A percentile compares a stretch with the other conserved stretches of the same genome.
phyloP scores from a whole-genome alignment of 2,888 invertebrate genomes.

The Pristionchus entomophagus region DNA sequence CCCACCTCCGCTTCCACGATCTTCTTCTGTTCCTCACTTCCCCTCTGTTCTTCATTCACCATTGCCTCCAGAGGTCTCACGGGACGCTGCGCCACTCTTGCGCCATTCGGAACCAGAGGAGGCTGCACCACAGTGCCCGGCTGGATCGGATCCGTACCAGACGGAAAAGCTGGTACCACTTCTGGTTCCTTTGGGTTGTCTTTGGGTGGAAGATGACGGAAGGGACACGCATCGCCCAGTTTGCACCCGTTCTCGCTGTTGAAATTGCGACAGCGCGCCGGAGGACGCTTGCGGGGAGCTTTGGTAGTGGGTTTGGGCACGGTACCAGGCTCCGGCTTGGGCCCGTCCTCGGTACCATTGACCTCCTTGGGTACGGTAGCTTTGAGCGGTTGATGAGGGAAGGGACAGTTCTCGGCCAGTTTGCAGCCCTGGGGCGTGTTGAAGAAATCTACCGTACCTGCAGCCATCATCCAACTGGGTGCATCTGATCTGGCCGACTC shows the following conservation, averaged over 20 bases:
- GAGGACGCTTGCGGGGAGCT: neutral
- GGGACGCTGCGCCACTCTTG: neutral
- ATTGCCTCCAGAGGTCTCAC: neutral
- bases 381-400: constrained; percentile 7
- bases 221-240: constrained; percentile 40
- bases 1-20: constrained; percentile 11
- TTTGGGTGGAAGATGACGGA: neutral
- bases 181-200: neutral
- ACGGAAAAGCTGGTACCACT: neutral
- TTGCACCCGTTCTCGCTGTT: constrained; percentile 38
- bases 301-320: neutral
- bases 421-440: constrained; percentile 33
- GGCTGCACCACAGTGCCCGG: constrained; percentile 16
- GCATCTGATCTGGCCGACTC: constrained; percentile 5
- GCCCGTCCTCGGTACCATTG: neutral
- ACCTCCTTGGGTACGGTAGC: constrained; percentile 10
- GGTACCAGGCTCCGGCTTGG: neutral
- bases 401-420: constrained; percentile 9
- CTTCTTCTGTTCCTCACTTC: constrained; percentile 26
- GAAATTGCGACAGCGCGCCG: constrained; percentile 39
- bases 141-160: neutral
- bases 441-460: constrained; percentile 40
- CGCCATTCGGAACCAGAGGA: neutral
- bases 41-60: neutral
- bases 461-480: constrained; percentile 34